Evolutionary conservation across 1,140 invertebrate genomes (phyloP).

Genomic region (Cyclina sinensis): DNA sequence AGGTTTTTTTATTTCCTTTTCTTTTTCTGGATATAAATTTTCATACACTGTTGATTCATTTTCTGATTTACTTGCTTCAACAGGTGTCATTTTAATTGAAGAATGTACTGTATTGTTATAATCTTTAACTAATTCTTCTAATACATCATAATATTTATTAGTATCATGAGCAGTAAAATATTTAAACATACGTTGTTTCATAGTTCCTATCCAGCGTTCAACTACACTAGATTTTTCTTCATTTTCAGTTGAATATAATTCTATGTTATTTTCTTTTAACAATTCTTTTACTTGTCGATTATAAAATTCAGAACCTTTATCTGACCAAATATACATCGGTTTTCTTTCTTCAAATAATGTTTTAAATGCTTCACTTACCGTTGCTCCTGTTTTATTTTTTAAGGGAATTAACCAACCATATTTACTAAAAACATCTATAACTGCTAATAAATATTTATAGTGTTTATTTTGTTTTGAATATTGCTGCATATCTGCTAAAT

Average conservation of each 20-base stretch:
- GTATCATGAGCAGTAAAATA: background rate
- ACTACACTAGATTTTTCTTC: background rate
- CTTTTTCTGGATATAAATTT: too few species aligned
- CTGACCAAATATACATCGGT: background rate
- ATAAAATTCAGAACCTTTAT: background rate
- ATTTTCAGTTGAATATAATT: background rate
- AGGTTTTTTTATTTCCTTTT: background rate
- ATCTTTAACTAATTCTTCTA: background rate
- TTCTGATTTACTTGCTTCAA: background rate
- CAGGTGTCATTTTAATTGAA: background rate
- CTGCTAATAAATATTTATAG: background rate
- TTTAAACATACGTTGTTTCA: background rate
- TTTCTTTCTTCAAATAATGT: background rate
- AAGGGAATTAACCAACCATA: background rate
- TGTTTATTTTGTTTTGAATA: background rate
- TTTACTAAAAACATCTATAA: background rate
- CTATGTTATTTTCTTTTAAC: background rate
- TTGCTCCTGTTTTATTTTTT: background rate
- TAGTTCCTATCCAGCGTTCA: background rate
- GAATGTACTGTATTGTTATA: background rate
- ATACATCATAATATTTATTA: background rate
- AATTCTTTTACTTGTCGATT: background rate
- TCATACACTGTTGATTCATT: background rate
- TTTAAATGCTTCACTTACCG: background rate
- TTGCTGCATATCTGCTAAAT: background rate